Evolutionary conservation across 2,113 vertebrate species (phyloP).

Genomic region (Melanostigma gelatinosum): DNA sequence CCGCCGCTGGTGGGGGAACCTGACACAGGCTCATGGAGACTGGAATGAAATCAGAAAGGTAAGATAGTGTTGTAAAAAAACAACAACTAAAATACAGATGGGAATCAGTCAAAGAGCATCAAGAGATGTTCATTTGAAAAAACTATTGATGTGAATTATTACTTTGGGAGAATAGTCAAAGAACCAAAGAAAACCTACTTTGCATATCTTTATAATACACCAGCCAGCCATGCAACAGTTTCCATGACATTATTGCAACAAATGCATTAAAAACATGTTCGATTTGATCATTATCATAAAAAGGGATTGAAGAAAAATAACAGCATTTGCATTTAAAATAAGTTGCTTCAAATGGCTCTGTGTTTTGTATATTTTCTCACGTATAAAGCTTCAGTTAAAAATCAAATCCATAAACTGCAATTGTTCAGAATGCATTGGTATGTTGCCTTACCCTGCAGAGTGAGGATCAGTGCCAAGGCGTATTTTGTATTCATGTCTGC

Average conservation of each 20-base stretch:
- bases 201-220: not conserved
- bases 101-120: not conserved
- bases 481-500: slow-evolving; percentile 81
- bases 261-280: not conserved
- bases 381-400: not conserved
- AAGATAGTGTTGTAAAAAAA: not conserved
- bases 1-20: slow-evolving; percentile 41
- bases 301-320: not conserved
- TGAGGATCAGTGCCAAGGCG: slow-evolving; percentile 76
- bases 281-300: not conserved
- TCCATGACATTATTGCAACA: not conserved
- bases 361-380: not conserved
- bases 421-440: not conserved
- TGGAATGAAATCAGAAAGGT: slow-evolving; percentile 39
- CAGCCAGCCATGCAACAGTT: not conserved
- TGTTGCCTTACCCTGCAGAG: slow-evolving; percentile 83
- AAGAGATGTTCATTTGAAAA: not conserved
- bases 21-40: slow-evolving; percentile 79
- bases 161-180: not conserved
- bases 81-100: too few species aligned
- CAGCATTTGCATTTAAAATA: not conserved
- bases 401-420: not conserved
- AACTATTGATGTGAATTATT: not conserved
- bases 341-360: not conserved
- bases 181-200: slow-evolving; percentile 11